Evolutionary conservation across 2,888 invertebrate species (phyloP), one percentile per base, ranked within the genome.

Genomic region (Cactoblastis cactorum): DNA sequence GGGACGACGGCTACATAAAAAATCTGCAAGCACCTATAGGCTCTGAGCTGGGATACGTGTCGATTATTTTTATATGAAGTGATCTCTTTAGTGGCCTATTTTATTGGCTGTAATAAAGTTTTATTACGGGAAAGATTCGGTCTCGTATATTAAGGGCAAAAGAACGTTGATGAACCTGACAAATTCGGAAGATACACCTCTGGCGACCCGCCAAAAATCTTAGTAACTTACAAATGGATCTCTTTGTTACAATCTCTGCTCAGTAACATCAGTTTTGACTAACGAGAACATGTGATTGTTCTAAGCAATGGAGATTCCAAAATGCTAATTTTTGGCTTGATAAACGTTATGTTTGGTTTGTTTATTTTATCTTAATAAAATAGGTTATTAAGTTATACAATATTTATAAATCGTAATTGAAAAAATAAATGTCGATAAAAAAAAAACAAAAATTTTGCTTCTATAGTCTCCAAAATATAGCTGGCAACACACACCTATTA

Each of bases 131-230:
- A 76, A 80, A 78, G 69, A 79, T 77, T 77, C 69, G 67, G 67
- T 62, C 61, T 62, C 69, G 62, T 68, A 71, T 77, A 79, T 79
- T 80, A 78, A 76, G 81, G 80, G 68, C 77, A 69, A 67, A 68
- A 77, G 79, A 79, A 81, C 74, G 71, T 67, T 74, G 80, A 79
- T 80, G 43, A 83, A 84, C 81, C 83, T 81, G 82, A 68, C 73
- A 74, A 79, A 79, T 71, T 76, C 71, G 69, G 69, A 65, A 71
- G 67, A 73, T 59, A 66, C 62, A 62, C 59, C 55, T 61, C 65
- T 83, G 84, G 85, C 79, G 59, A 48, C 22, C 53, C 54, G 82
- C 86, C 86, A 84, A 22, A 22, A 24, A 24, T 33, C 18, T n/a
- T 12, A 9, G 39, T 12, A n/a, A 18, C 33, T 37, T 37, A 15